A percentile compares a stretch with the other conserved stretches of the same genome.
These are phyloP conservation scores for Hemichromis elongatus DNA, from an alignment of 2,113 vertebrate species.

Conservation along the genomic window DNA sequence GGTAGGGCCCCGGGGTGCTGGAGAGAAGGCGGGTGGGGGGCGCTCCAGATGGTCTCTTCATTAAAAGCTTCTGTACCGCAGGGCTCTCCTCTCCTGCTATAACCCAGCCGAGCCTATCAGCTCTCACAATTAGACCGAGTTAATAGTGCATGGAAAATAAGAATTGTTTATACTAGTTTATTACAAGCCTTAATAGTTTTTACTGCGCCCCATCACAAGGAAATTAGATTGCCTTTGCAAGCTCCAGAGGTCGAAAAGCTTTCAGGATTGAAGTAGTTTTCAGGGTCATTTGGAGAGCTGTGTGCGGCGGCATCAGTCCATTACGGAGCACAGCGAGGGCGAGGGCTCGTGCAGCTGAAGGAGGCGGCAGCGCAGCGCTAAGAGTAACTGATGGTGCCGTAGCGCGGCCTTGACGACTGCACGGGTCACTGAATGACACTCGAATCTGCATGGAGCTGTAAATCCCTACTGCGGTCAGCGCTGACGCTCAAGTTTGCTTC, in stretches of 20 bases:
- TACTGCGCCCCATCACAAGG: conserved; percentile 57
- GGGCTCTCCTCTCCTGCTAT: conserved; percentile 38
- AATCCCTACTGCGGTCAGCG: not conserved
- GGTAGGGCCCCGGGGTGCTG: conserved; percentile 38
- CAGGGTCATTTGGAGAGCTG: conserved; percentile 40
- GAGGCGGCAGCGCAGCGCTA: not conserved
- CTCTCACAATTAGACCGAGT: conserved; percentile 60
- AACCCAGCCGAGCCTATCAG: conserved; percentile 62
- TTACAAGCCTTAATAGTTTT: conserved; percentile 72
- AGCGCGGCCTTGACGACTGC: not conserved
- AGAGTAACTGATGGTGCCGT: not conserved
- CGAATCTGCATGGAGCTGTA: not conserved
- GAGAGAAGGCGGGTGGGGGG: not conserved
- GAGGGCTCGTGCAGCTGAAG: not conserved
- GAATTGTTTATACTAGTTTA: conserved; percentile 73
- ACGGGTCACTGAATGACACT: not conserved
- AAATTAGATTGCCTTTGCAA: conserved; percentile 71
- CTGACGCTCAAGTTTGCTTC: not conserved
- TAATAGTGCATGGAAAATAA: conserved; percentile 71
- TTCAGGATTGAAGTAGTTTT: conserved; percentile 39
- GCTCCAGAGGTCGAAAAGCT: conserved; percentile 58
- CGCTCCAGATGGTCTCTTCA: conserved; percentile 66
- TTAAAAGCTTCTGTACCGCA: conserved; percentile 60
- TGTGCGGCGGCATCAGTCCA: not conserved
- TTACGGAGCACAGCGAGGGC: not conserved